A percentile compares a stretch with the other conserved stretches of the same genome.
phyloP scores from a whole-genome alignment of 2,888 invertebrate species.

The Drosophila austrosaltans region DNA sequence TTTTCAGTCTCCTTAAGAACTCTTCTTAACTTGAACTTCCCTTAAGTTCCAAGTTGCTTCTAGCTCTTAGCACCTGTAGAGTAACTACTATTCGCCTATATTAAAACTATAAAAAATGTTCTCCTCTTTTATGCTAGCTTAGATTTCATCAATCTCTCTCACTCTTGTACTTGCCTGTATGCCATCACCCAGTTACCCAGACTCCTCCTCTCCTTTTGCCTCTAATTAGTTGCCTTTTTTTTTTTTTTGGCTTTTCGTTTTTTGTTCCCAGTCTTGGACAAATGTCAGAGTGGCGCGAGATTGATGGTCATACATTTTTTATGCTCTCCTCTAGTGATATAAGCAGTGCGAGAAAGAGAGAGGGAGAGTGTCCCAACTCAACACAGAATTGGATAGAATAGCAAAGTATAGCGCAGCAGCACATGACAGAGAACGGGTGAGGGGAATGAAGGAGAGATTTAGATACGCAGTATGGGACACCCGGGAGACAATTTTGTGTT shows the following conservation, averaged over 20 bases:
- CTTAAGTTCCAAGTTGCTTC: no score
- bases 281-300: constrained; percentile 58
- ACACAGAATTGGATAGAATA: not conserved
- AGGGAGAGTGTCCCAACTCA: constrained; percentile 14
- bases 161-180: not conserved
- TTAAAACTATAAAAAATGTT: not conserved
- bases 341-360: constrained; percentile 56
- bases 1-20: no score
- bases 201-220: constrained; percentile 25
- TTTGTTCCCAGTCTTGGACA: constrained; percentile 36
- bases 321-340: constrained; percentile 49
- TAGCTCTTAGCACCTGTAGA: not conserved
- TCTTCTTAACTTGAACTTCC: no score
- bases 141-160: constrained; percentile 16
- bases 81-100: not conserved
- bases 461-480: constrained; percentile 14
- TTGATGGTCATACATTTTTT: constrained; percentile 70
- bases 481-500: constrained; percentile 21
- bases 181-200: not conserved
- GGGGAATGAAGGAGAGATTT: not conserved
- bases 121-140: constrained; percentile 17
- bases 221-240: constrained; percentile 68
- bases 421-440: not conserved
- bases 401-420: constrained; percentile 1
- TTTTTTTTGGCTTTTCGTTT: constrained; percentile 26